A percentile compares a stretch with the other conserved stretches of the same genome.
phyloP scores from a whole-genome alignment of 1,140 invertebrate species.

The Geopemphigus sp. region DNA sequence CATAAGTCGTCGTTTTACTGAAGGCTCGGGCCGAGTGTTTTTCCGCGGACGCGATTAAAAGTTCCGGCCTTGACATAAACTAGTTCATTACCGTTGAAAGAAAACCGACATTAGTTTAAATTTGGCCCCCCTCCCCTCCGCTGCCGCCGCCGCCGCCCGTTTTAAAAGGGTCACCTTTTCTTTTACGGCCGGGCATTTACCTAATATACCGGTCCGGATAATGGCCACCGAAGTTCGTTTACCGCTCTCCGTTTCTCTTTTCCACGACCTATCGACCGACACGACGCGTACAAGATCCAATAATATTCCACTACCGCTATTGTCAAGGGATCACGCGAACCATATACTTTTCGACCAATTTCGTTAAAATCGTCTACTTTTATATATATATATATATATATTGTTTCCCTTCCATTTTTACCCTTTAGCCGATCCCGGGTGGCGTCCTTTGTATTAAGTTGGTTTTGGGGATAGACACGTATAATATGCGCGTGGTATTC shows the following conservation, averaged over 20 bases:
- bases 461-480: neutral
- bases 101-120: slow-evolving; percentile 47
- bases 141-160: neutral
- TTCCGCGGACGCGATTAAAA: slow-evolving; percentile 45
- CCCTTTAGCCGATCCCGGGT: neutral
- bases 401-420: neutral
- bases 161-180: slow-evolving; percentile 37
- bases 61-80: slow-evolving; percentile 43
- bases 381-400: neutral
- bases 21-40: slow-evolving; percentile 19
- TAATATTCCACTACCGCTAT: neutral
- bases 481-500: no score
- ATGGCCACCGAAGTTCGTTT: slow-evolving; percentile 15
- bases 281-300: neutral
- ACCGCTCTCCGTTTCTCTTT: neutral
- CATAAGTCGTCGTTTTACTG: slow-evolving; percentile 43
- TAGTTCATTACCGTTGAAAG: slow-evolving; percentile 47
- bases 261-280: neutral
- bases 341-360: neutral
- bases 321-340: neutral
- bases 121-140: no score
- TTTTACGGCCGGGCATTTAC: slow-evolving; percentile 39
- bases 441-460: neutral
- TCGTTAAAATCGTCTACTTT: neutral
- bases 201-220: slow-evolving; percentile 26